Evolutionary conservation across 2,888 invertebrate genomes (phyloP), one percentile per base, ranked within the genome.

Genomic region (Ophonus ardosiacus): DNA sequence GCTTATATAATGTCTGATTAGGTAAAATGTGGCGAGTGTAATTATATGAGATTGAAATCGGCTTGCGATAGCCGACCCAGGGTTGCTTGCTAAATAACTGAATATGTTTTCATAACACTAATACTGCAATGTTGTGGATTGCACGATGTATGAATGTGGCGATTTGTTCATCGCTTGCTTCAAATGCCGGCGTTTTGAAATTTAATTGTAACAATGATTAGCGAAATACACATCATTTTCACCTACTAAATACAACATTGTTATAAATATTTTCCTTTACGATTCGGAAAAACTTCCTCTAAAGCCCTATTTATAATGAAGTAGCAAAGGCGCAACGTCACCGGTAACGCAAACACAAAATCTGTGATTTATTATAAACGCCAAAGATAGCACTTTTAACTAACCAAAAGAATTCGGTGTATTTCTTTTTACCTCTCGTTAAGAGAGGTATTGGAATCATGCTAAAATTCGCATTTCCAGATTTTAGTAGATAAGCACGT

Each of bases 31-130:
- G 83, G 74, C 74, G 76, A 59, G 21, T 59, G 68, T 83, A 83
- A 83, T 83, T 83, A 83, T 83, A 83, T 59, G 74, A 83, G 83
- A 83, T 83, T 83, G 83, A 83, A 83, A 83, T 83, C 83, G 71
- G 59, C 74, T 71, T 74, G 61, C 74, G 56, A 82, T 68, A 74
- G 56, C 56, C 31, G 31, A 31, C 31, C 31, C 78, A 78, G 56
- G 56, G 57, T 78, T 78, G 78, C 31, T 78, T 78, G 57, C 57
- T 57, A 78, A 78, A 78, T 57, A 57, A 24, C 56, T 78, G 57
- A 78, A 78, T 78, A 74, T 74, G 71, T 74, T 74, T 74, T 74
- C 71, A 74, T 74, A 74, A 74, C 71, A 74, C 7, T 74, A 74
- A 74, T 43, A 74, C 7, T 74, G 71, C 71, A 74, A 43, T 74